Evolutionary conservation across 2,888 invertebrate species (phyloP), one percentile per base, ranked within the genome.

Genomic region (Hipparchia semele): DNA sequence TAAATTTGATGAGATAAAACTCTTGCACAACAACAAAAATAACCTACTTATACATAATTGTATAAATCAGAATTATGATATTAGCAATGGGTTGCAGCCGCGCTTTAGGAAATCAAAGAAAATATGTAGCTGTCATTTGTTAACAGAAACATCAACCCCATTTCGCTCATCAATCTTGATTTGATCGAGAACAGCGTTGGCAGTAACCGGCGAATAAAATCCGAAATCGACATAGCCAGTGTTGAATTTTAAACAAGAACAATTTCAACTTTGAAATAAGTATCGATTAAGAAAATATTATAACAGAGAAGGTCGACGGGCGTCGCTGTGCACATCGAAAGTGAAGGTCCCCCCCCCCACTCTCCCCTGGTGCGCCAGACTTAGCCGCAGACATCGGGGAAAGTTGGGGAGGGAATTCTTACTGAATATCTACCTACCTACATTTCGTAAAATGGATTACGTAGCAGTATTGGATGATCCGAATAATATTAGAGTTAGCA

Each of bases 321-420:
- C 82, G 82, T 80, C 78, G 80, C 73, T 76, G 78, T 80, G 79
- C 77, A 79, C 80, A 84, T 82, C 78, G 91, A 91, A 90, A 91
- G 90, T 87, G 88, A 91, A 90, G 82, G 87, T 88, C 75, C 80
- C 76, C 73, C 76, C 73, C 23, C 79, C 79, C 75, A 77, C 80
- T 72, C 77, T 79, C 78, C 74, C 75, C 76, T 74, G 68, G 74
- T 78, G 82, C 81, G 80, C 80, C 79, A 81, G 82, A 77, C 79
- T 77, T 78, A 82, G 81, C 83, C 86, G 81, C 89, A 88, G 86
- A 87, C 86, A 83, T 80, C 83, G 84, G 89, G 82, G 88, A 89
- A 82, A 80, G 78, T 75, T 77, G 70, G 73, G 72, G 72, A 75
- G 74, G 66, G 72, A 70, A 71, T 74, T 66, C 74, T 73, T 71